Evolutionary conservation across 2,113 vertebrate genomes (phyloP).

Genomic region (Pao palembangensis): DNA sequence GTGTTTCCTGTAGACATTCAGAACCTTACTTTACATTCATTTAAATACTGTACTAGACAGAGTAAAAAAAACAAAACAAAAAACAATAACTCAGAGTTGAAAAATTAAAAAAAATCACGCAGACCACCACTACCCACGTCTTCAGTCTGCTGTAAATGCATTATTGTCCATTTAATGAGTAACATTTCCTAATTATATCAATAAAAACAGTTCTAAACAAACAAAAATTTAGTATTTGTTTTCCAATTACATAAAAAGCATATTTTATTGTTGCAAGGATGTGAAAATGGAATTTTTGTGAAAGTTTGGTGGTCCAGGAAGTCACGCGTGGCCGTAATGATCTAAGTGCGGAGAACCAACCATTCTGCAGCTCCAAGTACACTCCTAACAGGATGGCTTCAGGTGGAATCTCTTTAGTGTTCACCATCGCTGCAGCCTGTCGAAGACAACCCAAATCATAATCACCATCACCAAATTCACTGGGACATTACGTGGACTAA

Average conservation of each 20-base stretch:
- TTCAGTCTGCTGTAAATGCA: too few relatives aligned
- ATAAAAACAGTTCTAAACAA: too few relatives aligned
- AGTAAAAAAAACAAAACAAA: background rate
- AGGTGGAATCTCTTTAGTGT: conserved; percentile 93
- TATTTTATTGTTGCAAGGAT: background rate
- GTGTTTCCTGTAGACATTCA: conserved; percentile 84
- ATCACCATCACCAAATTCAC: background rate
- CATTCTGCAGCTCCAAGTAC: conserved; percentile 94
- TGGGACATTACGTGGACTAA: too few relatives aligned
- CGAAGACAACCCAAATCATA: conserved; percentile 1
- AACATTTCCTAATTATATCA: too few relatives aligned
- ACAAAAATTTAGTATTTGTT: too few relatives aligned
- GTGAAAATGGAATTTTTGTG: background rate
- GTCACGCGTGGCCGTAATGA: too few relatives aligned
- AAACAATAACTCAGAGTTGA: background rate
- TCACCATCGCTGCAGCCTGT: conserved; percentile 92
- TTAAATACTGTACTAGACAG: background rate
- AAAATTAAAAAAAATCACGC: background rate
- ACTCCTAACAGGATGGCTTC: conserved; percentile 95
- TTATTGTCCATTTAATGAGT: too few relatives aligned
- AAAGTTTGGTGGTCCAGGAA: background rate
- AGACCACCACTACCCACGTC: too few relatives aligned
- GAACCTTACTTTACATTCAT: background rate
- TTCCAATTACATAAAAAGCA: too few relatives aligned
- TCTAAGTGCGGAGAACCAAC: conserved; percentile 60